phyloP scores from a whole-genome alignment of 2,888 invertebrate genomes.

The Agrilus cyanescens region DNA sequence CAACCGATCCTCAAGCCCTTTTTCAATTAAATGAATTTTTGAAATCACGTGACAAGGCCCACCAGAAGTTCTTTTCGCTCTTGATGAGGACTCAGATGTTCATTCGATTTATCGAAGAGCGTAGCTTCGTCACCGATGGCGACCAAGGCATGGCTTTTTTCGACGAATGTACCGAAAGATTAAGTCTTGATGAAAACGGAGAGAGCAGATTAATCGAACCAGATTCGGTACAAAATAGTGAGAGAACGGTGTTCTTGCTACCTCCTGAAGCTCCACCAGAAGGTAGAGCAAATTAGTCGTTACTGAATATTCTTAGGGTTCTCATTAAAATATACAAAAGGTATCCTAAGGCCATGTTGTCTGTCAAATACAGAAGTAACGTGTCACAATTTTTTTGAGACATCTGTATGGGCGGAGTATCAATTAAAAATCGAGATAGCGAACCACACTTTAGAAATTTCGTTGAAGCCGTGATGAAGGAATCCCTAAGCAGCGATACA shows the following conservation, averaged over 20 bases:
- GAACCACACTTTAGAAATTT: too few relatives aligned
- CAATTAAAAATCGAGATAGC: too few relatives aligned
- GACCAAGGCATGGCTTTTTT: constrained; percentile 93
- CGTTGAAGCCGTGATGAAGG: too few relatives aligned
- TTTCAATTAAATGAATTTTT: constrained; percentile 89
- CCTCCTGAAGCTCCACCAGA: constrained; percentile 69
- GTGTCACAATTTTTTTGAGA: too few relatives aligned
- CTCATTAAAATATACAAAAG: too few relatives aligned
- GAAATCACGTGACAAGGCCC: constrained; percentile 76
- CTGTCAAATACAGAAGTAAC: too few relatives aligned
- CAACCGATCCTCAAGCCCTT: constrained; percentile 88
- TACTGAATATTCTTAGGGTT: too few relatives aligned
- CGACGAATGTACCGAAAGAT: constrained; percentile 89
- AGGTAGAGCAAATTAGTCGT: constrained; percentile 16
- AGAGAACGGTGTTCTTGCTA: constrained; percentile 88
- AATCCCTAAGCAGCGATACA: too few relatives aligned
- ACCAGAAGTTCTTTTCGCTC: constrained; percentile 79
- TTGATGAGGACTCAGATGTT: constrained; percentile 95
- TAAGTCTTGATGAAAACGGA: constrained; percentile 41
- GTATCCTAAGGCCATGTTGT: too few relatives aligned
- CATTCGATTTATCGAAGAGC: constrained; percentile 95
- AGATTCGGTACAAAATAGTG: constrained; percentile 68
- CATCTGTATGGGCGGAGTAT: too few relatives aligned
- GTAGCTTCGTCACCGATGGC: constrained; percentile 96
- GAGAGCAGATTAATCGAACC: constrained; percentile 64